phyloP scores from a whole-genome alignment of 2,888 invertebrate genomes.

The Andrena fulva region DNA sequence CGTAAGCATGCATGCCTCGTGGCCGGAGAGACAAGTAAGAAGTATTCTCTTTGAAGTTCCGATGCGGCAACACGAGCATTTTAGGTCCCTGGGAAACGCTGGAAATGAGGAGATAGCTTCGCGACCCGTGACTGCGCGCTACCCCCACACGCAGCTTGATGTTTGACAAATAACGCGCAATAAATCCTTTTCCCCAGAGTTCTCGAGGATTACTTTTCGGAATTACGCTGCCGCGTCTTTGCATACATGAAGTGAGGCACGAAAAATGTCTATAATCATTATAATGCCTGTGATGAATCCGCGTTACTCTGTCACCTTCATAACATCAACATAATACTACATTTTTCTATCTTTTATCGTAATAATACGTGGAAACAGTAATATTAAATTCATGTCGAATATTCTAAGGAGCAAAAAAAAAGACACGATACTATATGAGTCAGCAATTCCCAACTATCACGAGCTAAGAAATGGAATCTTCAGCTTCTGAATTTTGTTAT shows the following conservation, averaged over 20 bases:
- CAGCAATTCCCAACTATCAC: no score
- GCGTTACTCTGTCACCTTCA: no score
- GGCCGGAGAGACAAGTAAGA: conserved; percentile 18
- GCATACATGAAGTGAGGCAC: background rate
- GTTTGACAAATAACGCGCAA: conserved; percentile 20
- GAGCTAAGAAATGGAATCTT: background rate
- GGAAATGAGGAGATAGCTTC: conserved; percentile 19
- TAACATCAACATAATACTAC: no score
- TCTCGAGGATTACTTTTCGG: background rate
- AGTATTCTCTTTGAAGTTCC: conserved; percentile 18
- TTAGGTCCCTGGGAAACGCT: conserved; percentile 1
- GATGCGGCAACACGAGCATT: background rate
- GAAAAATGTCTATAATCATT: conserved; percentile 2
- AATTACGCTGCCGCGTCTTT: conserved; percentile 3
- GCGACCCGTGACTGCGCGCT: background rate
- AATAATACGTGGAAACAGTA: no score
- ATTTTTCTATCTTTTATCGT: no score
- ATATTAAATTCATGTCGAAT: no score
- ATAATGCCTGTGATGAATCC: no score
- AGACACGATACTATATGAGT: background rate
- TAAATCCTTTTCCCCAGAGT: background rate
- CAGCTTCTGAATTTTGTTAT: background rate
- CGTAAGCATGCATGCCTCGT: conserved; percentile 8
- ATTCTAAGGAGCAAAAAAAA: no score
- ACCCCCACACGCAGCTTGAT: background rate